Percentiles rank a stretch among this genome's conserved stretches.
phyloP scores from a whole-genome alignment of 2,797 vertebrate genomes.

The Trachops cirrhosus region DNA sequence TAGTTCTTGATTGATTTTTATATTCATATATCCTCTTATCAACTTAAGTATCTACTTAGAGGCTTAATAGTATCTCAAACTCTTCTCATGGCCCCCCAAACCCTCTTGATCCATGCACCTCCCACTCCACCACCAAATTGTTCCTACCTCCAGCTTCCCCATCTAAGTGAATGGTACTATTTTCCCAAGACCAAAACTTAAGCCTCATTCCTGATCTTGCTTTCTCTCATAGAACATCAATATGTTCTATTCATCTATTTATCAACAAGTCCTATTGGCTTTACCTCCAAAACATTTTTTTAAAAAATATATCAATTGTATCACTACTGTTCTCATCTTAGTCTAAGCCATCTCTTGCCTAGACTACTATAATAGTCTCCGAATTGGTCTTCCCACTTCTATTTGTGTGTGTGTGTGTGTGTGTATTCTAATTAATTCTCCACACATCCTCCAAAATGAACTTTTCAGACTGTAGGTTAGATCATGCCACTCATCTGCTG shows the following conservation, averaged over 20 bases:
- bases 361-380: not conserved
- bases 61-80: not conserved
- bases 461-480: conserved; percentile 12
- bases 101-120: not conserved
- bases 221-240: not conserved
- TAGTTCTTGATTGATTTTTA: not conserved
- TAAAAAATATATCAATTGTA: not conserved
- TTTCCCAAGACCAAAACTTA: not conserved
- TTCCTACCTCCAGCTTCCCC: not conserved
- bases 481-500: not conserved
- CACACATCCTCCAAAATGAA: not conserved
- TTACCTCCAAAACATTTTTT: not conserved
- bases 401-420: not conserved
- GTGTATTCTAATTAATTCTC: not conserved
- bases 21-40: not conserved
- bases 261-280: not conserved
- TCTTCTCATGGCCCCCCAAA: not conserved
- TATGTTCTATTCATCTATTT: not conserved
- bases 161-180: not conserved
- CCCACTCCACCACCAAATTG: not conserved
- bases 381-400: not conserved
- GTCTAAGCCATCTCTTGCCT: not conserved
- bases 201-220: not conserved
- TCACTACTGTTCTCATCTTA: not conserved
- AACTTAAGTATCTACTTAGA: not conserved